Conservation (phyloP, 92 coral and sea anemone species). For the Desmophyllum pertusum region DNA sequence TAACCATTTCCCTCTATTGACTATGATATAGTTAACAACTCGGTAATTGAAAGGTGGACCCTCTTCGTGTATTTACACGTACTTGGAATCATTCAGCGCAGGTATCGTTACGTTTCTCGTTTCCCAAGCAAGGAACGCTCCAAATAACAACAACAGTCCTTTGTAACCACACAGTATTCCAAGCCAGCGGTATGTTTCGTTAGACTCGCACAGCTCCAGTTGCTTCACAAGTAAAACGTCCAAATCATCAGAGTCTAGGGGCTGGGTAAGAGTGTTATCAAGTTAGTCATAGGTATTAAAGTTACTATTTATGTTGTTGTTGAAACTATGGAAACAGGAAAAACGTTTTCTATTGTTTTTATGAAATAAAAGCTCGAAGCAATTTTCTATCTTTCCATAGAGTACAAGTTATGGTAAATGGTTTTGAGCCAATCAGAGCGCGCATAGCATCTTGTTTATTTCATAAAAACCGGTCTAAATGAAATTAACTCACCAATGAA, state of each 20-base stretch:
- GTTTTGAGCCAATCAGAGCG: too few species aligned
- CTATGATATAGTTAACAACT: not conserved
- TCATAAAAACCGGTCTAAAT: too few species aligned
- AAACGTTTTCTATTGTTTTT: too few species aligned
- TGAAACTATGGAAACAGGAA: not conserved
- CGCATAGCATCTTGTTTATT: too few species aligned
- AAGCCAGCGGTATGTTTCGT: constrained; percentile 77
- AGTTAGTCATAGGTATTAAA: not conserved
- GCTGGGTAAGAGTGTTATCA: constrained; percentile 6
- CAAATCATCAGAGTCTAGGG: constrained; percentile 41
- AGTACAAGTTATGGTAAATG: too few species aligned
- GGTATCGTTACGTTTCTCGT: constrained; percentile 93
- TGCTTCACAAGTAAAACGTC: constrained; percentile 66
- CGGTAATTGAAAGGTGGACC: not conserved
- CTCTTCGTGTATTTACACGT: not conserved
- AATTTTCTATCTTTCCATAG: too few species aligned
- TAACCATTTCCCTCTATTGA: too few species aligned
- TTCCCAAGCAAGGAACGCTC: constrained; percentile 97
- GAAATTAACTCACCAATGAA: too few species aligned
- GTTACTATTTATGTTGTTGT: too few species aligned
- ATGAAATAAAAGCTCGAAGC: too few species aligned
- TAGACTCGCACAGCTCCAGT: constrained; percentile 79
- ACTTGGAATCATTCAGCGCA: constrained; percentile 95
- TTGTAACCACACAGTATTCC: constrained; percentile 83
- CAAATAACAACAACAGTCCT: constrained; percentile 82